Base-by-base conservation (phyloP, 1,140 invertebrate genomes). In the Brachionus manjavacas region DNA sequence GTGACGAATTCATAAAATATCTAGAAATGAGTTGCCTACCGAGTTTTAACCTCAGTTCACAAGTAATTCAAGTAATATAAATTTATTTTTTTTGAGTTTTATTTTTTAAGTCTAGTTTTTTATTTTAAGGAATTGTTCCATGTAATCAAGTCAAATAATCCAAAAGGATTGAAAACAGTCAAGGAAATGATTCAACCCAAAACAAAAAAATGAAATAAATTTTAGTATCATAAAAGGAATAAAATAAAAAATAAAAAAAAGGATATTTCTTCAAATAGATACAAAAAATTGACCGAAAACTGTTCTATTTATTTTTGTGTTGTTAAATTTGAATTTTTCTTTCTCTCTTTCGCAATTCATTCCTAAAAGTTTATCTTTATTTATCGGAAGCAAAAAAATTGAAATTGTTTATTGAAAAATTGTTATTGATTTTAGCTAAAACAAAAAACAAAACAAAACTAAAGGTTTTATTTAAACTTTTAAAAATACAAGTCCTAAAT, bases 1-100 rank as follows among this genome's bases (percentile, higher is more conserved):
- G 90, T 12, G 89, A 90, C 35, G 91, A 91, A 85, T 87, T 91
- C 81, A 85, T 90, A 2, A 87, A 85, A 2, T 91, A 88, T 87
- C 86, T 92, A 20, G 88, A 89, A 76, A 86, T 84, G 12, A 87
- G 89, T 6, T 91, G 91, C 85, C 86, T 91, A 11, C 90, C 90
- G 2, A 90, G 88, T 41, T 86, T 91, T 46, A 86, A 90, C 55
- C 41, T 91, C 7, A 86, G 88, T 12, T 86, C 87, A 55, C 84
- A 89, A 64, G 86, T 89, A 20, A 88, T 88, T 72, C 87, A 89
- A 83, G 86, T 86, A 85, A 79, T 23, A 64, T 35, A 7, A 35
- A 31, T 31, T 28, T 52, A 68, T 8, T 31, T 4, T 39, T 78
- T 1, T 31, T 3, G 2, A 60, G 14, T 8, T 35, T 60, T 39